phyloP scores from a whole-genome alignment of 2,888 invertebrate species.

The Caenorhabditis wallacei region DNA sequence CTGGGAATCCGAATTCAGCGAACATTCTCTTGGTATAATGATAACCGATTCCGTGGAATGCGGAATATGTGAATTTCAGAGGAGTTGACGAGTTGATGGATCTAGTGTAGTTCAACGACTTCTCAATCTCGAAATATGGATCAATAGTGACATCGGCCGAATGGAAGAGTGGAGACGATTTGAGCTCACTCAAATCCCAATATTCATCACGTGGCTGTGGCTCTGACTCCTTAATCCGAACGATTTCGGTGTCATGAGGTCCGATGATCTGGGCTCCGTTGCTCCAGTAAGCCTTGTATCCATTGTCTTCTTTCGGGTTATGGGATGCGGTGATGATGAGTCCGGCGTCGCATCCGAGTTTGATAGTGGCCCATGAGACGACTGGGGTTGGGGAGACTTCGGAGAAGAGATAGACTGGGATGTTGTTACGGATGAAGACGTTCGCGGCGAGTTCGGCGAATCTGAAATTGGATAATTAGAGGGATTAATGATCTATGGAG shows the following conservation, averaged over 20 bases:
- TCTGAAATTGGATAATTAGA: constrained; percentile 85
- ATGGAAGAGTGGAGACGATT: constrained; percentile 86
- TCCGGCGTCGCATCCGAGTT: constrained; percentile 90
- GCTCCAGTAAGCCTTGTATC: constrained; percentile 96
- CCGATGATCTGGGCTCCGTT: constrained; percentile 96
- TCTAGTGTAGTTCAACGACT: constrained; percentile 74
- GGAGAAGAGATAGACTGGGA: constrained; percentile 91
- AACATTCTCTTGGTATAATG: constrained; percentile 89
- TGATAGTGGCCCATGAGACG: constrained; percentile 91
- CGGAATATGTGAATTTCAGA: constrained; percentile 91
- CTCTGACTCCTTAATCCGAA: constrained; percentile 89
- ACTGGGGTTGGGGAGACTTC: constrained; percentile 93
- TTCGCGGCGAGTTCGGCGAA: constrained; percentile 93
- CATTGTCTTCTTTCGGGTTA: constrained; percentile 96
- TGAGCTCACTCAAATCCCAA: constrained; percentile 88
- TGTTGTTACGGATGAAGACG: constrained; percentile 89
- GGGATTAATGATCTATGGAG: no score
- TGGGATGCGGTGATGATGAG: constrained; percentile 95
- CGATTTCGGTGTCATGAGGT: constrained; percentile 93
- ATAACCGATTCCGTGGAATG: constrained; percentile 98
- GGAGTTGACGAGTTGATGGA: constrained; percentile 82
- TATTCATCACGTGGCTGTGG: constrained; percentile 89
- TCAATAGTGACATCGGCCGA: constrained; percentile 85
- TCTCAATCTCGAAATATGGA: constrained; percentile 87
- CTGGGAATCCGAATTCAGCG: constrained; percentile 87